Evolutionary conservation across 2,113 vertebrate species (phyloP).

Genomic region (Corythoichthys intestinalis): DNA sequence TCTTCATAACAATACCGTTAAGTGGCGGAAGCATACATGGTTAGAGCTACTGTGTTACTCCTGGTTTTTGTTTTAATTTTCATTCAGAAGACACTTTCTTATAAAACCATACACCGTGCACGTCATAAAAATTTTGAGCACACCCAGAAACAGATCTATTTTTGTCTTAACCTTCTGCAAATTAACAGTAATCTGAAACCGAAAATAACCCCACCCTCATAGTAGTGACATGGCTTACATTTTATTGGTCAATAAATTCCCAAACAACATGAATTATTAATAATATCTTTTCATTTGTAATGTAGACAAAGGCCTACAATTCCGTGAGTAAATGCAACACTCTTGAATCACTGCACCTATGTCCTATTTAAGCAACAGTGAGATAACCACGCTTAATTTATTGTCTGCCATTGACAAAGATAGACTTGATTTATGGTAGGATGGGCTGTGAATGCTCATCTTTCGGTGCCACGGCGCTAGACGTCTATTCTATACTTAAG

Average conservation of each 20-base stretch:
- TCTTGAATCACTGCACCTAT: constrained; percentile 28
- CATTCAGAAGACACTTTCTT: background rate
- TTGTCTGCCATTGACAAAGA: too few relatives aligned
- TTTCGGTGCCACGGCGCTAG: too few relatives aligned
- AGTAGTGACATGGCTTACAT: constrained; percentile 4
- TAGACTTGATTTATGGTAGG: too few relatives aligned
- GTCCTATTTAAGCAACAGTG: background rate
- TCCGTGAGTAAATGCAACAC: constrained; percentile 15
- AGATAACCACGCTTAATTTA: background rate
- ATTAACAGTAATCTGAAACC: background rate
- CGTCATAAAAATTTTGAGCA: background rate
- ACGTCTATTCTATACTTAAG: too few relatives aligned
- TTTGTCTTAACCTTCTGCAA: background rate
- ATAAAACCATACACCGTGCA: too few relatives aligned
- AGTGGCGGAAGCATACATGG: background rate
- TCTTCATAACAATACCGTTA: constrained; percentile 28
- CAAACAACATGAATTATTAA: constrained; percentile 46
- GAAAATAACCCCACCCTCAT: background rate
- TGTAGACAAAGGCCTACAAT: constrained; percentile 24
- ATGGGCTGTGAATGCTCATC: too few relatives aligned
- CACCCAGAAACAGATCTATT: background rate
- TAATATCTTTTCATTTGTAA: constrained; percentile 41
- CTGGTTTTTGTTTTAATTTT: background rate
- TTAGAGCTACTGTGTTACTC: background rate
- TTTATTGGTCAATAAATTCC: constrained; percentile 21